Evolutionary conservation across 2,797 vertebrate species (phyloP).

Genomic region (Lycodopsis pacificus): DNA sequence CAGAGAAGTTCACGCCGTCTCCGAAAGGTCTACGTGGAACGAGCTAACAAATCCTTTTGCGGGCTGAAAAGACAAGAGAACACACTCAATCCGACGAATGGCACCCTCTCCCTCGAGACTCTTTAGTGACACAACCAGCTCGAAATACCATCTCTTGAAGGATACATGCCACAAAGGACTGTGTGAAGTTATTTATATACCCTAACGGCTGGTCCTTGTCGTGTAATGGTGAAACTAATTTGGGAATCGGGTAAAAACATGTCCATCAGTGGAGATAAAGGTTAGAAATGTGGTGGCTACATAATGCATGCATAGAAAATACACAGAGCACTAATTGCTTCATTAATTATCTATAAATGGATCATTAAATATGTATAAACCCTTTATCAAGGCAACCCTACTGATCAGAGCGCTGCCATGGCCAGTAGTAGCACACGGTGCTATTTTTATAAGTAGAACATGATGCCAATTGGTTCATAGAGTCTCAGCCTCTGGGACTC

Average conservation of each 20-base stretch:
- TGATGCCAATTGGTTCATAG: constrained; percentile 58
- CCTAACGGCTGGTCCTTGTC: constrained; percentile 40
- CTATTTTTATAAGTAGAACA: constrained; percentile 69
- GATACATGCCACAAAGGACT: constrained; percentile 71
- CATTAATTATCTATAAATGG: constrained; percentile 80
- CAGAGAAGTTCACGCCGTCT: constrained; percentile 96
- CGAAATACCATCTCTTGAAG: constrained; percentile 67
- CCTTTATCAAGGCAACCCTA: constrained; percentile 69
- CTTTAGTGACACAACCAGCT: constrained; percentile 61
- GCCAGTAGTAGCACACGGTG: constrained; percentile 29
- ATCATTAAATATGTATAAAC: constrained; percentile 75
- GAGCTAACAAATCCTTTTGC: constrained; percentile 99
- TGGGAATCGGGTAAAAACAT: constrained; percentile 64
- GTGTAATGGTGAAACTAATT: constrained; percentile 64
- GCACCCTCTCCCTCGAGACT: constrained; percentile 57
- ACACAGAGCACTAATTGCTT: constrained; percentile 76
- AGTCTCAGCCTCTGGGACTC: constrained; percentile 48
- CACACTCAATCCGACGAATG: constrained; percentile 73
- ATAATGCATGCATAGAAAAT: constrained; percentile 70
- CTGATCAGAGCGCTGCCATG: constrained; percentile 57
- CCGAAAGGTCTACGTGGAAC: constrained; percentile 95
- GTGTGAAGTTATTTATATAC: constrained; percentile 71
- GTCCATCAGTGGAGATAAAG: constrained; percentile 69
- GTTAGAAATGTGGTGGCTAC: constrained; percentile 54
- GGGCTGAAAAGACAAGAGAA: constrained; percentile 90